These are phyloP conservation scores for Morpho helenor DNA, from an alignment of 2,888 invertebrate species.

Conservation along the genomic window DNA sequence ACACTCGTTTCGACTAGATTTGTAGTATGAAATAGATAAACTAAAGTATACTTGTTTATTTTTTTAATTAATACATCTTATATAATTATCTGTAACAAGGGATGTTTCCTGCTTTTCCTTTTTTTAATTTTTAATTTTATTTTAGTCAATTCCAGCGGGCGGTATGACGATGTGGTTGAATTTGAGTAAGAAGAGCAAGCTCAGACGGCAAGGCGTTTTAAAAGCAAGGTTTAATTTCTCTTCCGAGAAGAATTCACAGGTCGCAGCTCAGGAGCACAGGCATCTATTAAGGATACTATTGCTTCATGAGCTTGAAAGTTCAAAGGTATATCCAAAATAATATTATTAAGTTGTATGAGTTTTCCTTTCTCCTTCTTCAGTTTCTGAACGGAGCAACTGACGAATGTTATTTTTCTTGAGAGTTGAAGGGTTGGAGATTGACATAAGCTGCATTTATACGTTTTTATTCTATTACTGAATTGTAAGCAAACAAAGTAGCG, in stretches of 20 bases:
- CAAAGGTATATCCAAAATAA: constrained; percentile 73
- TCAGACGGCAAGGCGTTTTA: constrained; percentile 92
- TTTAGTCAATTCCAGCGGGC: constrained; percentile 93
- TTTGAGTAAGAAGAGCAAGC: constrained; percentile 90
- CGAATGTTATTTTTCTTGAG: too few species aligned
- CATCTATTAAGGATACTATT: constrained; percentile 88
- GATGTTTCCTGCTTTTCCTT: too few species aligned
- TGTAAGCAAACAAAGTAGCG: too few species aligned
- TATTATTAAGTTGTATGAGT: constrained; percentile 3
- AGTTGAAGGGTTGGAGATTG: too few species aligned
- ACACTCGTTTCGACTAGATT: too few species aligned
- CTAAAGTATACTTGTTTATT: too few species aligned
- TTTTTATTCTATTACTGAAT: too few species aligned
- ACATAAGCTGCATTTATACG: too few species aligned
- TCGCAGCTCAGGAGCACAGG: constrained; percentile 91
- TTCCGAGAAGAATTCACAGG: constrained; percentile 90
- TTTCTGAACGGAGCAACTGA: neutral
- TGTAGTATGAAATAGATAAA: too few species aligned
- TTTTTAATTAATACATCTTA: too few species aligned
- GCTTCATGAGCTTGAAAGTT: constrained; percentile 88
- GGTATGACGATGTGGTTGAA: constrained; percentile 96
- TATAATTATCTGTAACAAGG: too few species aligned
- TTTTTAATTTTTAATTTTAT: constrained; percentile 17
- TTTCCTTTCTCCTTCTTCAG: neutral
- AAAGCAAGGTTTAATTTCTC: constrained; percentile 91